Percentiles rank a stretch among this genome's conserved stretches.
Conservation (phyloP, 2,888 invertebrate genomes). For the Pristionchus japonicus region DNA sequence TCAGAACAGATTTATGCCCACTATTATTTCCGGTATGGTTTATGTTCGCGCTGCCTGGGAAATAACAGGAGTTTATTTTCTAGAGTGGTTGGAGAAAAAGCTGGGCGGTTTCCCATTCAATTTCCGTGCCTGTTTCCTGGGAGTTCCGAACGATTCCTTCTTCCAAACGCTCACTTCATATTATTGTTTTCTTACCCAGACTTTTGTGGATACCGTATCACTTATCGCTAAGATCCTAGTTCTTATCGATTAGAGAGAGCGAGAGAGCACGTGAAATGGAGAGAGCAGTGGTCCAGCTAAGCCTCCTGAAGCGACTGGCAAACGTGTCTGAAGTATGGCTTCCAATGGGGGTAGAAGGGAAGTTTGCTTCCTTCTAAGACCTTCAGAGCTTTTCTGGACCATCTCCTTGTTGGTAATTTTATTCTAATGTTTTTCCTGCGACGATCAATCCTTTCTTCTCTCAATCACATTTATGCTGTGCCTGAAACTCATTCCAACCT, state of each 20-base stretch:
- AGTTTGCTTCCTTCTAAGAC: background rate
- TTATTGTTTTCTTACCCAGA: background rate
- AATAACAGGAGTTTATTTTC: background rate
- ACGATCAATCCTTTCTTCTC: background rate
- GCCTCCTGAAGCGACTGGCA: background rate
- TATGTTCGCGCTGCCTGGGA: background rate
- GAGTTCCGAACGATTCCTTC: background rate
- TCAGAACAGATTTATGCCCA: too few species aligned
- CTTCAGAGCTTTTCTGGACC: too few species aligned
- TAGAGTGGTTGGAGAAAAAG: background rate
- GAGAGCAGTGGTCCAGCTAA: too few species aligned
- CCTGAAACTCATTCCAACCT: background rate
- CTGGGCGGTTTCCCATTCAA: background rate
- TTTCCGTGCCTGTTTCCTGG: constrained; percentile 7
- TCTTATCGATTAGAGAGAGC: too few species aligned
- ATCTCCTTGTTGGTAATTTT: too few species aligned
- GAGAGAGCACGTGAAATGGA: too few species aligned
- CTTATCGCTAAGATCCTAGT: too few species aligned
- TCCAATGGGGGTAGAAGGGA: background rate
- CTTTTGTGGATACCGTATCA: background rate
- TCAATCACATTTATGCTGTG: background rate
- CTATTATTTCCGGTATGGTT: too few species aligned
- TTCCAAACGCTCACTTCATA: background rate
- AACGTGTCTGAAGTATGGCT: background rate
- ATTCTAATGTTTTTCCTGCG: too few species aligned